Evolutionary conservation across 2,113 vertebrate genomes (phyloP), one percentile per base, ranked within the genome.

Genomic region (Strigops habroptila): DNA sequence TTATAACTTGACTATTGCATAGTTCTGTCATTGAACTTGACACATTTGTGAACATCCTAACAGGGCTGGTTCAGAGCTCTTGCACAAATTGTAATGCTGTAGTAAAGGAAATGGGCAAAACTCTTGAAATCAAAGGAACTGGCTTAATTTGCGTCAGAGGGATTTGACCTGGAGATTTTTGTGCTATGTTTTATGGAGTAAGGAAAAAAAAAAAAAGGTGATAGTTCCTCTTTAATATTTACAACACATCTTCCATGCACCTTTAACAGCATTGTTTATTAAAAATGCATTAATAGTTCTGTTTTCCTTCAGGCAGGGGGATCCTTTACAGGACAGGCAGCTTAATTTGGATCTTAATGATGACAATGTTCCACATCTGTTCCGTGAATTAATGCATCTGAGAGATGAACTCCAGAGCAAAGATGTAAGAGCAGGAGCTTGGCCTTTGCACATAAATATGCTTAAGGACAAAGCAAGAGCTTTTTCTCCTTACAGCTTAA

Each of bases 241-340:
- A 95, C 91, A 85, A 73, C 33, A 82, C 7, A 71, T 94, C 90
- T 92, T 96, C 82, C 90, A 96, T 96, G 53, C 91, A 96, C 96
- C 63, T 90, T 97, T 96, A 94, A 97, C 39, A 4, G 59, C 52
- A 79, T 49, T 73, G 75, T 93, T 98, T 95, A 97, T 97, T 75
- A 98, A 98, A 97, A 96, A 96, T 96, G 65, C 76, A 97, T 98
- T 97, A 97, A 96, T 43, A 44, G n/a, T 60, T 95, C 95, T 93
- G 62, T 95, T 97, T 96, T 82, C 81, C 91, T 97, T 97, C 79
- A 96, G 94, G 90, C 70, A 94, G 46, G 49, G 71, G 68, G 33
- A 95, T 94, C 79, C 93, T 97, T 97, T 94, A 96, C 79, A 95
- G 94, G 94, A 88, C 1, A 93, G 91, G 77, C 65, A 95, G 57